Conservation (phyloP, 37 sponge, comb jelly and placozoan genomes). For the Trichoplax adhaerens region DNA sequence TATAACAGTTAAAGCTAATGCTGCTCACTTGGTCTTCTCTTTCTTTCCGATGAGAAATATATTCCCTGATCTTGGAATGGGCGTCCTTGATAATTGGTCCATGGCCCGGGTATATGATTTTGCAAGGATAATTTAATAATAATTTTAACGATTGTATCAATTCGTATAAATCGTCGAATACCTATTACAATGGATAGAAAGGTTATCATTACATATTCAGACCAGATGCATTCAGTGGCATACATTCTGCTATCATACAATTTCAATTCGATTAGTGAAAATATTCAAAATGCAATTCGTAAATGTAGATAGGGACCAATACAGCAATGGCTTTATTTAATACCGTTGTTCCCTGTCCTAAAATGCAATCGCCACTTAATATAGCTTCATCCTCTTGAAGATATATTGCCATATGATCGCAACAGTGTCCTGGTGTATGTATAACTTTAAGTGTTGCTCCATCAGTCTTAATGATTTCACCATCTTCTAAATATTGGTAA, state of each 20-base stretch:
- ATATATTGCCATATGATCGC: constrained; percentile 58
- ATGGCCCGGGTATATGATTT: constrained; percentile 79
- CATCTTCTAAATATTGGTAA: constrained; percentile 10
- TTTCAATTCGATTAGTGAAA: neutral
- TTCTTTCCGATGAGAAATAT: constrained; percentile 55
- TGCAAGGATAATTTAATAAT: constrained; percentile 21
- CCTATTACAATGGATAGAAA: constrained; percentile 11
- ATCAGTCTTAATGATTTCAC: constrained; percentile 12
- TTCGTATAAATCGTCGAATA: constrained; percentile 53
- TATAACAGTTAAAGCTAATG: too few relatives aligned
- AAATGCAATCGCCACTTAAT: constrained; percentile 79
- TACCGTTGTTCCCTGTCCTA: constrained; percentile 78
- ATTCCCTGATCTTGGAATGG: constrained; percentile 27
- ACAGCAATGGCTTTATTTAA: too few relatives aligned
- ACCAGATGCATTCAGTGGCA: too few relatives aligned
- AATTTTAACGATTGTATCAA: constrained; percentile 69
- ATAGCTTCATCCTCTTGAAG: constrained; percentile 71
- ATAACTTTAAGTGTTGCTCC: constrained; percentile 44
- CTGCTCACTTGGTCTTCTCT: constrained; percentile 62
- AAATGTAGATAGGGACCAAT: neutral
- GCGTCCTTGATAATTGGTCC: constrained; percentile 59
- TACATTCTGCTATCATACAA: neutral
- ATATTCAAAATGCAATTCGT: constrained; percentile 1
- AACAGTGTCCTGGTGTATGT: constrained; percentile 87
- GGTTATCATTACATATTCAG: too few relatives aligned